Percentiles rank a stretch among this genome's conserved stretches.
Evolutionary conservation across 2,113 vertebrate species (phyloP).

Genomic region (Progne subis): DNA sequence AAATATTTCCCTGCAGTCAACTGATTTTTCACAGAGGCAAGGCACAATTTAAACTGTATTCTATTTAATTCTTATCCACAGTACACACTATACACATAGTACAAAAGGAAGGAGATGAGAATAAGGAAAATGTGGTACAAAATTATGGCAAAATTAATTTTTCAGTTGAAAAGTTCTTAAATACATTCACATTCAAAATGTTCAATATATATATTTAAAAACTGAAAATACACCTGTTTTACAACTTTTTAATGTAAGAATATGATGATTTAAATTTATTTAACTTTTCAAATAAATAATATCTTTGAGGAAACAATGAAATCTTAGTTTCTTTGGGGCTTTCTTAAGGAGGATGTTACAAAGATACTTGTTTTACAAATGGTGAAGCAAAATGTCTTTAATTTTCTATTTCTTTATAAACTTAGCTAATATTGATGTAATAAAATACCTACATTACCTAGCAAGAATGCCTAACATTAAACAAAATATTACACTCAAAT

Average conservation of each 20-base stretch:
- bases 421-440: not conserved
- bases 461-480: not conserved
- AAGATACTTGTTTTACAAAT: not conserved
- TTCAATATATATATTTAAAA: not conserved
- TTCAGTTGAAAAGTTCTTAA: not conserved
- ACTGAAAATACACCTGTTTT: not conserved
- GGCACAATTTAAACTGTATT: slow-evolving; percentile 14
- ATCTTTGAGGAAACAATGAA: not conserved
- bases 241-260: not conserved
- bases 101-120: not conserved
- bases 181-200: not conserved
- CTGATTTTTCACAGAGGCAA: not conserved
- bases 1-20: slow-evolving; percentile 20
- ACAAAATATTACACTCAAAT: not conserved
- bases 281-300: not conserved
- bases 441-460: not conserved
- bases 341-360: not conserved
- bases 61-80: not conserved
- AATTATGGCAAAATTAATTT: not conserved
- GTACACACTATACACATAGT: not conserved
- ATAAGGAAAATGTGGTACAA: not conserved
- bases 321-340: not conserved
- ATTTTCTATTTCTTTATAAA: not conserved
- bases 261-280: not conserved
- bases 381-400: not conserved